phyloP scores from a whole-genome alignment of 2,888 invertebrate genomes.

The Drosophila lutescens region DNA sequence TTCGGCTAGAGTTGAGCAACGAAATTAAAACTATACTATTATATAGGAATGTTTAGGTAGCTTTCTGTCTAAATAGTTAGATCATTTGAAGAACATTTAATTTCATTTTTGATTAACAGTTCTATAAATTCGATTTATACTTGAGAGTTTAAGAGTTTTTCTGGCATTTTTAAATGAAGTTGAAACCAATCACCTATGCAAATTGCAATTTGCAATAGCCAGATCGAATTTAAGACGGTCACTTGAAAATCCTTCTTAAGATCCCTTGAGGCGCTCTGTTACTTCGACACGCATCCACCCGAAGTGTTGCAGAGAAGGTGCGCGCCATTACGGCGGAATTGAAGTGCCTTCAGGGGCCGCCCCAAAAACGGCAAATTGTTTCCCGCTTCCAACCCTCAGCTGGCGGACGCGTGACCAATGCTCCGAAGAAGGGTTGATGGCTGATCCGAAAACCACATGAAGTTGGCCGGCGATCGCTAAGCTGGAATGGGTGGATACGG shows the following conservation, averaged over 20 bases:
- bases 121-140: too few species aligned
- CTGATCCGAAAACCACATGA: constrained; percentile 45
- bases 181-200: background rate
- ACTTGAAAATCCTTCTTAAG: constrained; percentile 5
- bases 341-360: constrained; percentile 45
- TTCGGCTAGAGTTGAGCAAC: rapidly evolving
- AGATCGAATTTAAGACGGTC: constrained; percentile 42
- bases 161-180: background rate
- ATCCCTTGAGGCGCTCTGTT: constrained; percentile 27
- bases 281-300: constrained; percentile 62
- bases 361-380: constrained; percentile 6
- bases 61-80: too few species aligned
- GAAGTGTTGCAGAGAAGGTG: constrained; percentile 53
- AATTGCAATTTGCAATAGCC: constrained; percentile 42
- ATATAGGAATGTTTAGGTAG: too few species aligned
- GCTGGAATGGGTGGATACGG: constrained; percentile 25
- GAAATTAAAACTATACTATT: background rate
- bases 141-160: too few species aligned
- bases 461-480: constrained; percentile 40
- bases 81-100: too few species aligned
- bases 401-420: constrained; percentile 41
- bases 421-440: background rate
- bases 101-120: too few species aligned
- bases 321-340: constrained; percentile 56
- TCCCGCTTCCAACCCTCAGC: background rate